Percentiles rank a stretch among this genome's conserved stretches.
Evolutionary conservation across 2,888 invertebrate species (phyloP).

Genomic region (Sinohyriopsis cumingii): DNA sequence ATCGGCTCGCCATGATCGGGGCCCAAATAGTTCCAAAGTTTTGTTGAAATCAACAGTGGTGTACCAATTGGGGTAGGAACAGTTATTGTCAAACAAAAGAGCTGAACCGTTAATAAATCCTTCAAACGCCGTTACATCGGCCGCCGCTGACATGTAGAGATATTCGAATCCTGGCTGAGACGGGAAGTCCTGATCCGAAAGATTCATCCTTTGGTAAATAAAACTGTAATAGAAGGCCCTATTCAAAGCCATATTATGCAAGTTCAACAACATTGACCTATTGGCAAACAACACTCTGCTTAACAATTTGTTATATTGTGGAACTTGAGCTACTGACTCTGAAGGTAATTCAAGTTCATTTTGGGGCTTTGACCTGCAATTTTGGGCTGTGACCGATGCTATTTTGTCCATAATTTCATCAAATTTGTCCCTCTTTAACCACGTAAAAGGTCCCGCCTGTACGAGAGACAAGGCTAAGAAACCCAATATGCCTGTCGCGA

Average conservation of each 20-base stretch:
- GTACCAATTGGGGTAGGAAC: constrained; percentile 90
- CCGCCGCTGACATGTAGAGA: constrained; percentile 93
- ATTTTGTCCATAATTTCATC: constrained; percentile 89
- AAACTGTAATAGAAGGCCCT: constrained; percentile 85
- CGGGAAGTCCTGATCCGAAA: constrained; percentile 41
- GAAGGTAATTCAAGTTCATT: constrained; percentile 88
- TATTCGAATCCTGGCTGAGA: constrained; percentile 99
- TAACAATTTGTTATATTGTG: constrained; percentile 75
- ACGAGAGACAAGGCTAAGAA: constrained; percentile 34
- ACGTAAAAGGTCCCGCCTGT: constrained; percentile 76
- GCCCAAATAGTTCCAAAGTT: constrained; percentile 94
- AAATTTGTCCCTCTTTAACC: constrained; percentile 91
- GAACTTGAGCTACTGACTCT: constrained; percentile 87
- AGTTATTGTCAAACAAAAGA: constrained; percentile 94
- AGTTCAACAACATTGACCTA: constrained; percentile 90
- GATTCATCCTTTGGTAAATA: constrained; percentile 61
- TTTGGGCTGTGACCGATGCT: constrained; percentile 87
- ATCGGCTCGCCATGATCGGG: constrained; percentile 82
- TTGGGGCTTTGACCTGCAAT: constrained; percentile 90
- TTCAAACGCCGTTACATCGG: constrained; percentile 94
- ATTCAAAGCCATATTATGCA: constrained; percentile 97
- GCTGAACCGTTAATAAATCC: constrained; percentile 87
- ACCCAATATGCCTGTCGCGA: constrained; percentile 29
- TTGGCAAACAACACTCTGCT: constrained; percentile 84
- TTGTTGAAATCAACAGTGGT: constrained; percentile 93